Evolutionary conservation across 2,888 invertebrate genomes (phyloP), one percentile per base, ranked within the genome.

Genomic region (Zootermopsis nevadensis): DNA sequence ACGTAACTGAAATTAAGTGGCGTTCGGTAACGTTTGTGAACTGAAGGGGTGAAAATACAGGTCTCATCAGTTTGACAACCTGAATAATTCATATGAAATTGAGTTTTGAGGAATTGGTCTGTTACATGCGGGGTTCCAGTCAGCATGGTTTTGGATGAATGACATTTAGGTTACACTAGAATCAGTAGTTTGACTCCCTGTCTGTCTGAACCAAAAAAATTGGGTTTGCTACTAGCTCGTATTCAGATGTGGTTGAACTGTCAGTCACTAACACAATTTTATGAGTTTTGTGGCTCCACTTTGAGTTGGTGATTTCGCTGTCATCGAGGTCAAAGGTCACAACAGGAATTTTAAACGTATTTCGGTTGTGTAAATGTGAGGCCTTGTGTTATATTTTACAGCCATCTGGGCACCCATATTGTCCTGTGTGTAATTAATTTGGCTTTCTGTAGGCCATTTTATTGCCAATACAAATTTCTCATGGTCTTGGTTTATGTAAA

Each of bases 71-170:
- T 33, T 69, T 69, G 69, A 69, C 69, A 69, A 69, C 31, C 33
- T 69, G 69, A 69, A 69, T 69, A 69, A 69, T 69, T 69, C 69
- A 33, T 69, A 69, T 69, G 69, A 69, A 69, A 69, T 69, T 69
- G 69, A 69, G 69, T 69, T 69, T 69, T 69, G 69, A 69, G 69
- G 33, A 69, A 69, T 69, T 69, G 69, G 69, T 69, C 69, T 69
- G 69, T 69, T 33, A 69, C 69, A 69, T 69, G 33, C 69, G 33
- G 69, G 69, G 60, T 60, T 69, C 33, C 69, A 69, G 19, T 69
- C 69, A 24, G 69, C 33, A 69, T 69, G 69, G 69, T 33, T 69
- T 1, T 33, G 69, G 22, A 30, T 30, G 31, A 69, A 69, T 69
- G 69, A 69, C 69, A 33, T 69, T 69, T 69, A 19, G 69, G 69